A percentile compares a stretch with the other conserved stretches of the same genome.
Conservation (phyloP, 1,140 invertebrate genomes). For the Aphidius gifuensis region DNA sequence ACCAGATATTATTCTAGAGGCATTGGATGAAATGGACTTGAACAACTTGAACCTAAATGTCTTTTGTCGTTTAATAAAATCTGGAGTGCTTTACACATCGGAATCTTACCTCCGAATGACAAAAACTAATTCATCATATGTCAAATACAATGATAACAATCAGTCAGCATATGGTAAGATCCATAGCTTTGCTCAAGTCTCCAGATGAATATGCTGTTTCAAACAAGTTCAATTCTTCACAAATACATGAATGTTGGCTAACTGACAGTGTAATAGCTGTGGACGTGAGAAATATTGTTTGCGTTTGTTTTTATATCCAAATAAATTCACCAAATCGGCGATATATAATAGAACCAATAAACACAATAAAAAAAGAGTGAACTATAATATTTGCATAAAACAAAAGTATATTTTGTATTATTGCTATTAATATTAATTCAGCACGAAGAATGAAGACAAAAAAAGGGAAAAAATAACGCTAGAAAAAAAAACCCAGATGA, state of each 20-base stretch:
- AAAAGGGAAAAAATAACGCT: too few species aligned
- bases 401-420: too few species aligned
- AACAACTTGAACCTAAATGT: neutral
- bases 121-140: conserved; percentile 1
- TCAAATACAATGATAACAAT: neutral
- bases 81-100: neutral
- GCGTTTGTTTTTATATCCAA: neutral
- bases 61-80: neutral
- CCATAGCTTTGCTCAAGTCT: neutral
- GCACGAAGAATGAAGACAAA: too few species aligned
- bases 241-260: neutral
- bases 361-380: too few species aligned
- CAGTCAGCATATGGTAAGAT: neutral
- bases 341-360: too few species aligned
- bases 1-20: neutral
- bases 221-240: neutral
- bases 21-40: neutral
- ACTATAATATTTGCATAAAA: too few species aligned
- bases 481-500: too few species aligned
- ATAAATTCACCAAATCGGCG: neutral
- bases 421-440: too few species aligned
- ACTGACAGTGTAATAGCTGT: neutral
- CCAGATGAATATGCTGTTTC: neutral
- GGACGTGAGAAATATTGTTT: neutral
- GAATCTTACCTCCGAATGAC: neutral